Evolutionary conservation across 2,797 vertebrate genomes (phyloP).

Genomic region (Hemibagrus guttatus): DNA sequence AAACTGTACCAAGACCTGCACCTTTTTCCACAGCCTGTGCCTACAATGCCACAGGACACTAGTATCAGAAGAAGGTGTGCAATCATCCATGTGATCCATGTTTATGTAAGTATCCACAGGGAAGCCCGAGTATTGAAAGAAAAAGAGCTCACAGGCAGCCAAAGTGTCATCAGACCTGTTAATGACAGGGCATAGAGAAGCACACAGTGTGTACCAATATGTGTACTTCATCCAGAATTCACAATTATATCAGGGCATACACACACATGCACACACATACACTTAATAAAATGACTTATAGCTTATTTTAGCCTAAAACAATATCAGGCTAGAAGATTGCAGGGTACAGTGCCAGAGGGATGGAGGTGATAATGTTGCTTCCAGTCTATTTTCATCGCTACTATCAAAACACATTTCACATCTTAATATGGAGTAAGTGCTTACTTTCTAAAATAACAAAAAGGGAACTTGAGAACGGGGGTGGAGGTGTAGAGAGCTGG

Average conservation of each 20-base stretch:
- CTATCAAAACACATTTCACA: slow-evolving; percentile 82
- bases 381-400: slow-evolving; percentile 74
- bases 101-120: slow-evolving; percentile 10
- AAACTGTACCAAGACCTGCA: neutral
- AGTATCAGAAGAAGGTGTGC: neutral
- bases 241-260: slow-evolving; percentile 2
- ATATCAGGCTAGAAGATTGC: slow-evolving; percentile 61
- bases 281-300: neutral
- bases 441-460: slow-evolving; percentile 83
- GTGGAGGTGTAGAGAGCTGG: slow-evolving; percentile 64
- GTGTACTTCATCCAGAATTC: neutral
- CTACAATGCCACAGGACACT: neutral
- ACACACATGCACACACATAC: slow-evolving; percentile 41
- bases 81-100: neutral
- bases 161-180: slow-evolving; percentile 33
- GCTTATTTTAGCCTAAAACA: slow-evolving; percentile 53
- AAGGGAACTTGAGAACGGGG: slow-evolving; percentile 53
- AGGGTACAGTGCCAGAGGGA: slow-evolving; percentile 53
- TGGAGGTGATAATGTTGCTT: slow-evolving; percentile 67
- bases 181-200: neutral
- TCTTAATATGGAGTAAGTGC: slow-evolving; percentile 89
- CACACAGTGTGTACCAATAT: neutral
- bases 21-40: neutral
- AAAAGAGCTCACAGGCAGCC: slow-evolving; percentile 5
- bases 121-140: slow-evolving; percentile 1